These are phyloP conservation scores for Deilephila porcellus DNA, from an alignment of 2,888 invertebrate genomes.

Conservation along the genomic window DNA sequence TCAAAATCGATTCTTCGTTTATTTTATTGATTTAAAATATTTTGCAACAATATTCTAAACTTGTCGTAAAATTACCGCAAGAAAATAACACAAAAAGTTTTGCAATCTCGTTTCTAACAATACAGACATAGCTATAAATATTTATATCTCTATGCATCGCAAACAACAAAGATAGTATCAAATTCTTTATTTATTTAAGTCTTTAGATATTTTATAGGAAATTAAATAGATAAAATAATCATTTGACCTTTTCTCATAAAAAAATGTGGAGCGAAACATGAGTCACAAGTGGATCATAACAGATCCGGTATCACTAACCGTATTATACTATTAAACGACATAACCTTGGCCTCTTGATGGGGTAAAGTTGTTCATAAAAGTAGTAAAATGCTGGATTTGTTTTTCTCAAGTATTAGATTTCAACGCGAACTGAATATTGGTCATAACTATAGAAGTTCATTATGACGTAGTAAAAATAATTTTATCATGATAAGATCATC, in stretches of 20 bases:
- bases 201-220: constrained; percentile 12
- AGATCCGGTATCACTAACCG: constrained; percentile 19
- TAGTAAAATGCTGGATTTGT: neutral
- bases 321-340: constrained; percentile 17
- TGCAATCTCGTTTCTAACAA: neutral
- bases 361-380: neutral
- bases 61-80: neutral
- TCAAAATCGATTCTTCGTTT: too few relatives aligned
- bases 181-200: constrained; percentile 1
- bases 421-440: neutral
- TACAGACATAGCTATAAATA: constrained; percentile 7
- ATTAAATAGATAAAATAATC: constrained; percentile 19
- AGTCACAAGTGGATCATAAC: constrained; percentile 15
- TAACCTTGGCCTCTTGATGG: constrained; percentile 9
- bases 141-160: neutral
- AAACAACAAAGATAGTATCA: neutral
- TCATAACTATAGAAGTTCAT: neutral
- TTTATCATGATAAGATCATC: too few relatives aligned
- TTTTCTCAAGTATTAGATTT: constrained; percentile 8
- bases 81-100: neutral
- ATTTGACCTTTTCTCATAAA: constrained; percentile 14
- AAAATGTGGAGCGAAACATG: constrained; percentile 21
- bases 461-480: too few relatives aligned
- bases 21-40: too few relatives aligned
- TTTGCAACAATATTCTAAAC: too few relatives aligned